Percentiles rank a stretch among this genome's conserved stretches.
phyloP scores from a whole-genome alignment of 2,888 invertebrate species.

The Catocala fraxini region DNA sequence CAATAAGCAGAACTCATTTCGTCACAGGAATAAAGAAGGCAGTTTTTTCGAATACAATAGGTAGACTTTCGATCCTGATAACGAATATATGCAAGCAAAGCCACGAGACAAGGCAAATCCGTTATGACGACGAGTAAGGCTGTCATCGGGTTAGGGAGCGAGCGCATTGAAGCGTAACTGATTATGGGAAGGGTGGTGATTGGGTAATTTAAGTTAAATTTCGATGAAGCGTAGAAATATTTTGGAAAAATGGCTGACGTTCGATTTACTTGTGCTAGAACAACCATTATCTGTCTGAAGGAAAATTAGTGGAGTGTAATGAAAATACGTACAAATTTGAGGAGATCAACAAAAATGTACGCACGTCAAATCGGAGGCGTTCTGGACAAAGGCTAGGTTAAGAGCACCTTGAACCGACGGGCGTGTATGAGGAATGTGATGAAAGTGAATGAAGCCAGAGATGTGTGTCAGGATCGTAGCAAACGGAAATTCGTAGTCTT shows the following conservation, averaged over 20 bases:
- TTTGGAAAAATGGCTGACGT: neutral
- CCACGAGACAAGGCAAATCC: slow-evolving; percentile 59
- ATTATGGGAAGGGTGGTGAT: neutral
- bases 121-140: slow-evolving; percentile 55
- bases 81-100: slow-evolving; percentile 58
- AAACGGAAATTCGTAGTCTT: too few species aligned
- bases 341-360: too few species aligned
- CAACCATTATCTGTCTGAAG: too few species aligned
- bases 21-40: slow-evolving; percentile 57
- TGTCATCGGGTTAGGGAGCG: slow-evolving; percentile 38
- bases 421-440: too few species aligned
- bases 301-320: too few species aligned
- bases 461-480: too few species aligned
- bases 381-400: too few species aligned
- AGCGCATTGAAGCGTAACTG: slow-evolving; percentile 34
- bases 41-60: slow-evolving; percentile 49
- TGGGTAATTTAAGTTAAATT: neutral
- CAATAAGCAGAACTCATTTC: slow-evolving; percentile 61
- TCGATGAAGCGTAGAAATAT: neutral
- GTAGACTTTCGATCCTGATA: slow-evolving; percentile 52
- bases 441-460: too few species aligned
- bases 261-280: neutral
- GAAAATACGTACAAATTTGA: too few species aligned
- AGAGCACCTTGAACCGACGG: too few species aligned
- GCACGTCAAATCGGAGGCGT: too few species aligned